Base-by-base conservation (phyloP, 2,797 vertebrate species). In the Eidolon dupreanum region DNA sequence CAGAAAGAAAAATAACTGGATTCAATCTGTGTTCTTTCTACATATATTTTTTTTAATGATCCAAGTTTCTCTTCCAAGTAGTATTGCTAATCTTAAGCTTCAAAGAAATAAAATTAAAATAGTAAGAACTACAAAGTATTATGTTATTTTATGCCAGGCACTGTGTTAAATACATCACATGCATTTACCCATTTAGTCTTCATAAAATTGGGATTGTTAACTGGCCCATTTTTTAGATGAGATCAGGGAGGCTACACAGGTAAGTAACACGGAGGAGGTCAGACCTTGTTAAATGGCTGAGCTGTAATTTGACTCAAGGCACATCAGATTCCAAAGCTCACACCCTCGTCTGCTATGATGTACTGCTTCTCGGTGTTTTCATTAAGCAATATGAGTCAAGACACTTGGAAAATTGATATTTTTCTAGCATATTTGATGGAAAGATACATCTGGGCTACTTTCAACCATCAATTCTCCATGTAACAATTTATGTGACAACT, bases 401-500 rank as follows among this genome's bases (percentile, higher is more conserved):
- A 77, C 68, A 55, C 88, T 92, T 68, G 20, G n/a, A 87, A 87
- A 95, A 89, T 28, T 84, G 70, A 63, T 79, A 82, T 84, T 87
- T 89, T 87, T 46, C 63, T 88, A 78, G 24, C 59, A 28, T 36
- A 74, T 95, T 94, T 88, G 95, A 88, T 86, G 61, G 66, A 74
- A 95, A 94, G 61, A 96, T 53, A 63, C 86, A 26, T 79, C 84
- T 88, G 36, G 38, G 68, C 66, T 92, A 93, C 65, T 93, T 93
- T 93, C 41, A 51, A 38, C 65, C 66, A 93, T 86, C 66, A 96
- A 38, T 95, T 95, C 97, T 74, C 84, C 61, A 66, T 85, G 70
- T 82, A 82, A 85, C 79, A 96, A 93, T 96, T 97, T 97, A 94
- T 93, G 75, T 83, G 89, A 92, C 91, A 96, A 46, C 33, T 96